phyloP scores from a whole-genome alignment of 2,888 invertebrate species.

The Lymantria monacha region DNA sequence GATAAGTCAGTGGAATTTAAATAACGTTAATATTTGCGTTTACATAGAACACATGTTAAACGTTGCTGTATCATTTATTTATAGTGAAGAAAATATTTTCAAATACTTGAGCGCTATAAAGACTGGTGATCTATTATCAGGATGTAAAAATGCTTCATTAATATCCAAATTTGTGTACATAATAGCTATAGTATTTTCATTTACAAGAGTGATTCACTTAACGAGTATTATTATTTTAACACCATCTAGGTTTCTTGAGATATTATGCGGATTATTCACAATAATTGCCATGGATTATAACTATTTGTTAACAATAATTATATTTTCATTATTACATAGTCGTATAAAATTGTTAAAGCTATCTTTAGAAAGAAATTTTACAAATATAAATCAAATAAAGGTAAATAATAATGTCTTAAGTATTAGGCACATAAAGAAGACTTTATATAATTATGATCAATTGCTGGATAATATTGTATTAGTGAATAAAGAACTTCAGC shows the following conservation, averaged over 20 bases:
- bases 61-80: background rate
- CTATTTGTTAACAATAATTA: background rate
- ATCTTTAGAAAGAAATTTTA: background rate
- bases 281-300: background rate
- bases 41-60: background rate
- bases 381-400: background rate
- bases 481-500: slow-evolving; percentile 2
- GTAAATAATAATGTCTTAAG: background rate
- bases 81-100: background rate
- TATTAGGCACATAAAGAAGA: slow-evolving; percentile 1
- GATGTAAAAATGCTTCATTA: background rate
- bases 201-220: background rate
- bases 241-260: background rate
- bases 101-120: slow-evolving; percentile 1
- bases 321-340: slow-evolving; percentile 4
- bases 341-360: background rate
- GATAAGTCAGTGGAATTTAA: background rate
- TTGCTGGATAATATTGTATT: slow-evolving; percentile 8
- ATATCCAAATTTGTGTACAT: background rate
- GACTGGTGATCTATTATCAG: background rate
- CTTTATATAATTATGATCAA: slow-evolving; percentile 5
- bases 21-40: background rate
- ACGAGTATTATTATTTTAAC: background rate
- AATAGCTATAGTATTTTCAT: background rate
- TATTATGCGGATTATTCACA: background rate